These are phyloP conservation scores for Terebella lapidaria DNA, from an alignment of 2,888 invertebrate genomes.

Conservation along the genomic window DNA sequence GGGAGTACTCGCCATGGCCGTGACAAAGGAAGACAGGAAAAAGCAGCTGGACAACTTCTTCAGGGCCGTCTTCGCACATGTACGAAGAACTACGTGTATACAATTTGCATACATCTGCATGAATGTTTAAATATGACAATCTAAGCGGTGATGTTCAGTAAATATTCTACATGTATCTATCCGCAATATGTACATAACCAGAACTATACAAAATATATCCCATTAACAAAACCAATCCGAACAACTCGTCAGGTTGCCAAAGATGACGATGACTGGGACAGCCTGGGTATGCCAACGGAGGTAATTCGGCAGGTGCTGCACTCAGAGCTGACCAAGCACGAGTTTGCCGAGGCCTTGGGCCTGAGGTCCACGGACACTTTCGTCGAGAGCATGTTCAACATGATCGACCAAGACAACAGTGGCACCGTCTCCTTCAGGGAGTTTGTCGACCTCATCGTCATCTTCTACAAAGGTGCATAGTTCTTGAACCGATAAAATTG, in stretches of 20 bases:
- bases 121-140: no score
- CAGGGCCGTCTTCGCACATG: conserved; percentile 59
- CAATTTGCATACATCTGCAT: no score
- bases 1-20: conserved; percentile 45
- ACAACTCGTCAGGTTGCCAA: neutral
- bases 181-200: no score
- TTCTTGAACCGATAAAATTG: no score
- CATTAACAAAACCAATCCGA: no score
- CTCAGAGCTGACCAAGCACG: conserved; percentile 58
- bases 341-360: conserved; percentile 62
- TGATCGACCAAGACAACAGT: conserved; percentile 61
- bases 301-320: conserved; percentile 55
- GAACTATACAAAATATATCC: no score
- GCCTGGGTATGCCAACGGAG: neutral
- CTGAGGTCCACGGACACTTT: conserved; percentile 60
- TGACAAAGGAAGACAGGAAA: conserved; percentile 57
- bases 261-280: neutral
- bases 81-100: conserved; percentile 32
- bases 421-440: conserved; percentile 64
- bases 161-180: no score
- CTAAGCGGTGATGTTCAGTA: no score
- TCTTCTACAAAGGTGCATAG: conserved; percentile 62
- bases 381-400: conserved; percentile 60
- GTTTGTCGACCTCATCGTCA: conserved; percentile 61
- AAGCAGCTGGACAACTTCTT: conserved; percentile 59